Percentiles rank a stretch among this genome's conserved stretches.
Conservation (phyloP, 1,140 invertebrate genomes). For the Akabosia matsudoensis region DNA sequence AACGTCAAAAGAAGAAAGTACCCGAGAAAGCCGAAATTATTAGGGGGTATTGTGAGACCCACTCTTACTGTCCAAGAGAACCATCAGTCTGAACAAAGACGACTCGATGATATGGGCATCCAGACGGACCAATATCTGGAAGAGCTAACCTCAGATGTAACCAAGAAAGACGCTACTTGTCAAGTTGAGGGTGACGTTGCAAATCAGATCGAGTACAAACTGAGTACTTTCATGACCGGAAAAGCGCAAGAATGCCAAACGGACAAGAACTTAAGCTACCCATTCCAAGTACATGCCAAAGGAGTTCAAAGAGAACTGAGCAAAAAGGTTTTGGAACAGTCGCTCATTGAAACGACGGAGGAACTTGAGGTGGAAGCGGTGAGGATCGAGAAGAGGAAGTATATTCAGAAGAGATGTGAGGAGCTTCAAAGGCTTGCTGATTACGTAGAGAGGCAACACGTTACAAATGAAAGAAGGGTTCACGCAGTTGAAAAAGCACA, state of each 20-base stretch:
- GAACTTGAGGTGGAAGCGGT: not conserved
- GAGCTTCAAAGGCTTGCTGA: not conserved
- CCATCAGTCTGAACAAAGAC: not conserved
- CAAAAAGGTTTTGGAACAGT: not conserved
- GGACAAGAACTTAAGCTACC: not conserved
- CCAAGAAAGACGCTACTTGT: not conserved
- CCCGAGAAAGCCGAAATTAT: not conserved
- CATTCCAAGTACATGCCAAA: not conserved
- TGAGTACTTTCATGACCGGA: not conserved
- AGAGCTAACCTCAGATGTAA: not conserved
- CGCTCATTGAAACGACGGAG: not conserved
- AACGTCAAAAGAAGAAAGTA: not conserved
- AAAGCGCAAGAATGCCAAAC: not conserved
- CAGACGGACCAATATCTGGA: not conserved
- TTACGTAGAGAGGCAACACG: not conserved
- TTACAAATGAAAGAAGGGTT: not conserved
- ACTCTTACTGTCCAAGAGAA: not conserved
- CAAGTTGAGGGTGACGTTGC: not conserved
- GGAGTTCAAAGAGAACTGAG: not conserved
- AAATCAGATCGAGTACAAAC: not conserved
- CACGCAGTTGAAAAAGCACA: not conserved
- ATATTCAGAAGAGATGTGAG: not conserved
- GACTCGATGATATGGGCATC: slow-evolving; percentile 4
- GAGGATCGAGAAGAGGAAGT: not conserved
- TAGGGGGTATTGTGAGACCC: not conserved